These are phyloP conservation scores for Noctua janthe DNA, from an alignment of 2,888 invertebrate genomes.

Conservation along the genomic window DNA sequence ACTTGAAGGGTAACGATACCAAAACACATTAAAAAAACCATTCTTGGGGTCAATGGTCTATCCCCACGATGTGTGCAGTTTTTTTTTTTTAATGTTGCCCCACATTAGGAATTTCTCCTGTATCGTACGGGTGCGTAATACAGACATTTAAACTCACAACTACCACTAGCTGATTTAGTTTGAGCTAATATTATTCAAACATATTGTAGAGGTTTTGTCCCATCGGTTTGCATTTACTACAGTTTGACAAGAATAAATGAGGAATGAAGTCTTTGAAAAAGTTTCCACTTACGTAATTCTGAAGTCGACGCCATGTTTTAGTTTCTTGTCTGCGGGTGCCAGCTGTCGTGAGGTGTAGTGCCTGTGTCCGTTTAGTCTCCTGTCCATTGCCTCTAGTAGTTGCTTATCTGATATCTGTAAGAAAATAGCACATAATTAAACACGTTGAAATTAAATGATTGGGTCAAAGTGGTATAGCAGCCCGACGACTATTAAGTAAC, in stretches of 20 bases:
- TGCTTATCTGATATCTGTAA: conserved; percentile 92
- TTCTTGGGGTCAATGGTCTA: background rate
- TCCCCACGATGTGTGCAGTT: too few species aligned
- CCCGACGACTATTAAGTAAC: background rate
- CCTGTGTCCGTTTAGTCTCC: conserved; percentile 95
- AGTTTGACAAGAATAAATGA: background rate
- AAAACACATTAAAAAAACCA: too few species aligned
- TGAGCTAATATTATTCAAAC: background rate
- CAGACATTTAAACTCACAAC: too few species aligned
- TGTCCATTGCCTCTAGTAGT: conserved; percentile 98
- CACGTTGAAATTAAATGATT: background rate
- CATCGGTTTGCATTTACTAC: background rate
- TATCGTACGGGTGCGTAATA: too few species aligned
- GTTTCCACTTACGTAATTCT: conserved; percentile 92
- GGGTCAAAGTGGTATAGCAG: background rate
- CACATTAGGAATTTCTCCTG: too few species aligned
- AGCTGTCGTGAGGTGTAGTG: conserved; percentile 97
- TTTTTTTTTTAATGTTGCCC: too few species aligned
- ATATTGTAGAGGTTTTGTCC: background rate
- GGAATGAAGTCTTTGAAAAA: background rate
- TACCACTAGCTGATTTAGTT: too few species aligned
- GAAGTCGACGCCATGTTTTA: conserved; percentile 95
- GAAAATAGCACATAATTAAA: background rate
- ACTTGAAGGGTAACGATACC: too few species aligned
- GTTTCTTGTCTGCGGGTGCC: conserved; percentile 94